These are phyloP conservation scores for Watsonalla binaria DNA, from an alignment of 2,888 invertebrate genomes.

Conservation along the genomic window DNA sequence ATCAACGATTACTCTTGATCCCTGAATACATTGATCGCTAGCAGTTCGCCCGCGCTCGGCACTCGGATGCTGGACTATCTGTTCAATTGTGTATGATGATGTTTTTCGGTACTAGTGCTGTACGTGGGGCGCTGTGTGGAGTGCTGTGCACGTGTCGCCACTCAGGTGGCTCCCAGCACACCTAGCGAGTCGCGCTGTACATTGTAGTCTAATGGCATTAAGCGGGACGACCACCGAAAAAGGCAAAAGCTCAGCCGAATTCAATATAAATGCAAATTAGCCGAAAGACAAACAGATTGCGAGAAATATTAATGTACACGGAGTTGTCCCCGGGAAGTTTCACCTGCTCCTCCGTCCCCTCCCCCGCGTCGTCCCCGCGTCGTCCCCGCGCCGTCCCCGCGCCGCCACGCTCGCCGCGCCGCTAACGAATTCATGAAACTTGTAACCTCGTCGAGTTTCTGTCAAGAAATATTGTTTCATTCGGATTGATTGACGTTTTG, in stretches of 20 bases:
- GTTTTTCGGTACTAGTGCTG: too few species aligned
- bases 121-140: too few species aligned
- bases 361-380: not conserved
- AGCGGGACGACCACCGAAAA: constrained; percentile 8
- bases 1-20: not conserved
- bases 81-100: too few species aligned
- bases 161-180: too few species aligned
- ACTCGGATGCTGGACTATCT: too few species aligned
- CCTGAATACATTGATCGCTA: not conserved
- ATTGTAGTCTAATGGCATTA: not conserved
- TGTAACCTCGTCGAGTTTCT: not conserved
- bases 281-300: constrained; percentile 36
- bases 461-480: not conserved
- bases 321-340: constrained; percentile 9
- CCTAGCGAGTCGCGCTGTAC: not conserved
- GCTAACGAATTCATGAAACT: not conserved
- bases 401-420: not conserved
- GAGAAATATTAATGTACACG: constrained; percentile 32
- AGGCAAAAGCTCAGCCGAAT: constrained; percentile 12
- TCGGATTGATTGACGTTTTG: not conserved
- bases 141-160: too few species aligned
- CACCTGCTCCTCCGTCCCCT: not conserved
- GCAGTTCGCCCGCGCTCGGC: not conserved
- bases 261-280: constrained; percentile 42
- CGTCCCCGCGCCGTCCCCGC: not conserved